phyloP scores from a whole-genome alignment of 1,140 invertebrate genomes.

The Cylas formicarius region DNA sequence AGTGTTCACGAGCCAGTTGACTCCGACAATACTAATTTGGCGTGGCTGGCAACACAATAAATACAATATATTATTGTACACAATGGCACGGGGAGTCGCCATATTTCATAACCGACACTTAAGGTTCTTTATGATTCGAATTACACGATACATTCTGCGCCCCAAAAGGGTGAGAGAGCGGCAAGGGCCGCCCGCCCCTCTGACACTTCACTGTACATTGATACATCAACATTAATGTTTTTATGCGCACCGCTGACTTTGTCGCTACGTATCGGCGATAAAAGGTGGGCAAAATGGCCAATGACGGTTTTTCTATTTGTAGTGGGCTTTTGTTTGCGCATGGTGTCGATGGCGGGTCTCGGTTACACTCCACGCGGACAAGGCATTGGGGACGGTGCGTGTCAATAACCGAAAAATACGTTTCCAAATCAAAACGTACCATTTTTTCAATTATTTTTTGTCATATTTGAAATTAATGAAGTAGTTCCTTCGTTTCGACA shows the following conservation, averaged over 20 bases:
- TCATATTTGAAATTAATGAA: no score
- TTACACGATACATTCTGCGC: slow-evolving; percentile 30
- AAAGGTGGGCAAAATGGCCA: slow-evolving; percentile 16
- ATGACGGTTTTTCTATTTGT: slow-evolving; percentile 8
- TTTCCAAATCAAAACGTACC: no score
- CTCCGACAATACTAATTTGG: slow-evolving; percentile 32
- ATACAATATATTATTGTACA: slow-evolving; percentile 26
- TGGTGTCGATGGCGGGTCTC: no score
- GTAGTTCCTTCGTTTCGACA: no score
- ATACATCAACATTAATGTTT: slow-evolving; percentile 33
- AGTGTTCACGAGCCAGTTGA: slow-evolving; percentile 27
- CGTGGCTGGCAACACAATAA: no score
- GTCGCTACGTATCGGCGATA: no score
- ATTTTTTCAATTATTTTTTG: no score
- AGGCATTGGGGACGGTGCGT: no score
- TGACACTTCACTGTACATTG: slow-evolving; percentile 28
- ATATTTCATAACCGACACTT: slow-evolving; percentile 34
- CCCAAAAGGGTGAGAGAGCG: slow-evolving; percentile 22
- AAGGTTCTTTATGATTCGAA: slow-evolving; percentile 20
- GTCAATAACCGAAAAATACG: no score
- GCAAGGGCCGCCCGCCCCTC: slow-evolving; percentile 18
- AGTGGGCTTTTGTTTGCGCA: slow-evolving; percentile 7
- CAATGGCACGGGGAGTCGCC: slow-evolving; percentile 24
- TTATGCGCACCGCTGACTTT: slow-evolving; percentile 17
- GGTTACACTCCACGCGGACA: no score